Conservation (phyloP, 2,113 vertebrate species). For the Myodes glareolus region DNA sequence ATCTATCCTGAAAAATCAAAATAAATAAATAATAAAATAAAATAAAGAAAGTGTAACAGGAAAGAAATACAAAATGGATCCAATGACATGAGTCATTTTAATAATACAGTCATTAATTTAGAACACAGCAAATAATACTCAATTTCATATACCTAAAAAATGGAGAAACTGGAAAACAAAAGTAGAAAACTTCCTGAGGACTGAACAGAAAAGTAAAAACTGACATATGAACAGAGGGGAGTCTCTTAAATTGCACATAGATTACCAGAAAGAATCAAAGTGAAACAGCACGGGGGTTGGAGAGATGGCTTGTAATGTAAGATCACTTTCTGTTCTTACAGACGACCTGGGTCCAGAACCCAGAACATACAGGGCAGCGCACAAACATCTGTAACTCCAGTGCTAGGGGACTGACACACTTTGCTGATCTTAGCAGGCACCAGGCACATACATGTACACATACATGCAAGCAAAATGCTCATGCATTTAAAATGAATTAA, state of each 20-base stretch:
- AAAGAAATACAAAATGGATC: constrained; percentile 23
- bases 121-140: not conserved
- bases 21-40: not conserved
- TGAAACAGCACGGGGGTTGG: not conserved
- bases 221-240: not conserved
- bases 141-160: constrained; percentile 49
- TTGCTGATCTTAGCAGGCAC: not conserved
- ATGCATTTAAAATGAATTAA: not conserved
- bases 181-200: constrained; percentile 11
- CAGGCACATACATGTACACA: not conserved
- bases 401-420: not conserved
- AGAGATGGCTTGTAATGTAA: not conserved
- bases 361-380: not conserved
- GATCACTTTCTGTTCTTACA: not conserved
- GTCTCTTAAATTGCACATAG: not conserved
- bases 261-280: not conserved
- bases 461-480: not conserved
- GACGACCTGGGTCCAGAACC: not conserved
- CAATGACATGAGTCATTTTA: not conserved
- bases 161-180: constrained; percentile 30
- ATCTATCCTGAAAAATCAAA: not conserved
- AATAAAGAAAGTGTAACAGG: not conserved
- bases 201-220: constrained; percentile 18
- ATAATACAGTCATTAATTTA: constrained; percentile 40
- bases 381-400: not conserved